A percentile compares a stretch with the other conserved stretches of the same genome.
Evolutionary conservation across 2,797 vertebrate species (phyloP).

Genomic region (Cebuella pygmaea): DNA sequence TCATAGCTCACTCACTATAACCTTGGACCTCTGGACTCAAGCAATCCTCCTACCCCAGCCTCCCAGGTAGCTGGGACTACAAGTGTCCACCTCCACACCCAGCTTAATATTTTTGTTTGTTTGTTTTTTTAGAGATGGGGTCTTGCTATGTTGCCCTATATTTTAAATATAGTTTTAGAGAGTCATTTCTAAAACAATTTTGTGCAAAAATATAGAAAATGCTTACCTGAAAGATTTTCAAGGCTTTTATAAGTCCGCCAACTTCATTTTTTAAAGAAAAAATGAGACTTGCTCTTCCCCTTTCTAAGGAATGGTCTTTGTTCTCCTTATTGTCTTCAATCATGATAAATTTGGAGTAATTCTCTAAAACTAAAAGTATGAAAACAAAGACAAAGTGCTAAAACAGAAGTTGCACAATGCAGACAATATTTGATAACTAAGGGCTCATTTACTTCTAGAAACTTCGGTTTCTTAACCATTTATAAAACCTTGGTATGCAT

Average conservation of each 20-base stretch:
- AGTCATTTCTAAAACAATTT: not conserved
- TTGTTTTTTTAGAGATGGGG: not conserved
- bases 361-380: slow-evolving; percentile 85
- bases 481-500: not conserved
- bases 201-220: not conserved
- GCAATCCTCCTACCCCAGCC: not conserved
- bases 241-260: slow-evolving; percentile 95
- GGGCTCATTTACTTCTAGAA: not conserved
- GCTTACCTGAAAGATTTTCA: slow-evolving; percentile 96
- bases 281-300: slow-evolving; percentile 91
- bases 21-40: not conserved
- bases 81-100: not conserved
- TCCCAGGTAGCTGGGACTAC: not conserved
- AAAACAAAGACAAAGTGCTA: not conserved
- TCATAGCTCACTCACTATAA: not conserved
- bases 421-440: not conserved
- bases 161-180: not conserved
- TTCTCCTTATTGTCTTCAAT: slow-evolving; percentile 96
- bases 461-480: not conserved
- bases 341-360: slow-evolving; percentile 91
- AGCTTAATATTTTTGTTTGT: not conserved
- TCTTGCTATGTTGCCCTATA: not conserved
- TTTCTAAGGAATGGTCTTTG: slow-evolving; percentile 89
- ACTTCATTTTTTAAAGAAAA: slow-evolving; percentile 99
- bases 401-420: not conserved